A percentile compares a stretch with the other conserved stretches of the same genome.
phyloP scores from a whole-genome alignment of 53 echinoderm and acorn worm genomes.

The Patiria pectinifera region DNA sequence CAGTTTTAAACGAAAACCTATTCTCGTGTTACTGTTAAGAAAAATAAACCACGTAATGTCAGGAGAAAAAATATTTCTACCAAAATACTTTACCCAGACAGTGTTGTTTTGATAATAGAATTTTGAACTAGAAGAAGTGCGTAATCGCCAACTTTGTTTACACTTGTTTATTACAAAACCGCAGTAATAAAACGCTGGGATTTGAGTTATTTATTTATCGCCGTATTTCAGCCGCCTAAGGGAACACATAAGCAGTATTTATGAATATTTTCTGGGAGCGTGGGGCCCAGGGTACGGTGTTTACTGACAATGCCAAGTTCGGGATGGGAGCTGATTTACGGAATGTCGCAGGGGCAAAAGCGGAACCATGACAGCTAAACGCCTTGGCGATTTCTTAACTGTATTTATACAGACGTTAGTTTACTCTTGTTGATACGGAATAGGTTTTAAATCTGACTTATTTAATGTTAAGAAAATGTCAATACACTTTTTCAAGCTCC shows the following conservation, averaged over 20 bases:
- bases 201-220: slow-evolving; percentile 55
- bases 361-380: slow-evolving; percentile 26
- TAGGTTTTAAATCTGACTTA: too few species aligned
- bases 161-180: slow-evolving; percentile 55
- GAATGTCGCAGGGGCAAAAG: slow-evolving; percentile 18
- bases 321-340: slow-evolving; percentile 36
- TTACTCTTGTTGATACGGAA: too few species aligned
- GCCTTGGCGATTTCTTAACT: not conserved
- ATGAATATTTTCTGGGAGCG: slow-evolving; percentile 34
- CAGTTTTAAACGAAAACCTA: not conserved
- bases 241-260: slow-evolving; percentile 20
- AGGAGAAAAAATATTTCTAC: not conserved
- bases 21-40: not conserved
- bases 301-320: slow-evolving; percentile 37
- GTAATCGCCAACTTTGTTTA: slow-evolving; percentile 28
- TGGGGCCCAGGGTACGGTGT: not conserved
- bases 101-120: slow-evolving; percentile 8
- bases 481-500: too few species aligned
- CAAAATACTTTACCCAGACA: not conserved
- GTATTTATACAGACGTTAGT: too few species aligned
- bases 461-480: too few species aligned
- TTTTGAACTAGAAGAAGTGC: not conserved
- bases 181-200: slow-evolving; percentile 23
- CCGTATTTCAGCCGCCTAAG: slow-evolving; percentile 25
- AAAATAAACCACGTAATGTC: not conserved